Evolutionary conservation across 2,888 invertebrate genomes (phyloP).

Genomic region (Protula sp.): DNA sequence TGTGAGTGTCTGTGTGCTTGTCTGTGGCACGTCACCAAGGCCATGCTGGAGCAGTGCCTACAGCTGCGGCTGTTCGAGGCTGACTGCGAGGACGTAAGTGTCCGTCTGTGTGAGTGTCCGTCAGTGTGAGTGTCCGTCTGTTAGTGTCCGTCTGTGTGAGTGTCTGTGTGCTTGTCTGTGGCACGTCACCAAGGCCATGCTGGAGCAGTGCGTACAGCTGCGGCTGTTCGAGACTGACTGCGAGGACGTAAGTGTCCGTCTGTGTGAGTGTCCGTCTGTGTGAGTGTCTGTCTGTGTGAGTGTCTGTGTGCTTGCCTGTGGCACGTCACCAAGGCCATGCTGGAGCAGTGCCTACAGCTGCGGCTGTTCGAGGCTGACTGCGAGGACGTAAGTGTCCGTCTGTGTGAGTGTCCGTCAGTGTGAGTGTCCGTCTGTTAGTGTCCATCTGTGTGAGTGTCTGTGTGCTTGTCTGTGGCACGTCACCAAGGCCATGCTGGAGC

Average conservation of each 20-base stretch:
- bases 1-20: background rate
- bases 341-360: conserved; percentile 54
- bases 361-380: conserved; percentile 53
- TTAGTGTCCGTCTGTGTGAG: too few species aligned
- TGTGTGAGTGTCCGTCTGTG: too few species aligned
- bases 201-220: conserved; percentile 54
- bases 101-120: too few species aligned
- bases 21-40: conserved; percentile 71
- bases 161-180: too few species aligned
- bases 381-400: conserved; percentile 50
- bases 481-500: conserved; percentile 49
- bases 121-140: too few species aligned
- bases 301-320: too few species aligned
- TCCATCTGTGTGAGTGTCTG: too few species aligned
- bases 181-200: conserved; percentile 64
- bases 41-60: conserved; percentile 52
- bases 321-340: conserved; percentile 64
- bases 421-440: too few species aligned
- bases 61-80: conserved; percentile 53
- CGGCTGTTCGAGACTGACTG: conserved; percentile 53
- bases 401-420: conserved; percentile 5
- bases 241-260: conserved; percentile 50
- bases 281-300: too few species aligned
- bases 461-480: conserved; percentile 89
- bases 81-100: conserved; percentile 51